phyloP scores from a whole-genome alignment of 2,797 vertebrate species.

The Meda fulgida region DNA sequence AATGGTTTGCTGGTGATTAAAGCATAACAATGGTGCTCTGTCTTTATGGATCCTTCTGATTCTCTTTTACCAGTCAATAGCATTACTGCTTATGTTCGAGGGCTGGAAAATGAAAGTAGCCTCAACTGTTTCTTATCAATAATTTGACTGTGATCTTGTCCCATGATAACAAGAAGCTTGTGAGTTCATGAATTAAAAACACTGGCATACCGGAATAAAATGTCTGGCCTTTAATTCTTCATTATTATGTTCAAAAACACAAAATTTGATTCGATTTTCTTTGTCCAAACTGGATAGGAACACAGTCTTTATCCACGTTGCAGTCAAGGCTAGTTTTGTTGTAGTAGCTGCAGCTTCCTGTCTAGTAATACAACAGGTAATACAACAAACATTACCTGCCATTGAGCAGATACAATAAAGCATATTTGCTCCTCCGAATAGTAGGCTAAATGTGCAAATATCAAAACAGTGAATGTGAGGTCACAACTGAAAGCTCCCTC shows the following conservation, averaged over 20 bases:
- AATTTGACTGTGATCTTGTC: neutral
- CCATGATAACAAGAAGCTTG: neutral
- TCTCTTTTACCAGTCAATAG: neutral
- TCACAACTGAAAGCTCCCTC: neutral
- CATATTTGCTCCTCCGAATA: neutral
- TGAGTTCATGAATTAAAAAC: neutral
- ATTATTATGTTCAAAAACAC: neutral
- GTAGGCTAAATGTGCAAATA: neutral
- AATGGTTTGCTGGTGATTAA: slow-evolving; percentile 4
- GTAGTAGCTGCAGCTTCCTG: neutral
- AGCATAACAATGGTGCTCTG: neutral
- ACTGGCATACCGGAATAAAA: neutral
- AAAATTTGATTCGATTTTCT: neutral
- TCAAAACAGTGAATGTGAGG: neutral
- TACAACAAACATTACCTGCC: neutral
- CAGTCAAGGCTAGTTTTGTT: neutral
- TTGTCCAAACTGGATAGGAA: neutral
- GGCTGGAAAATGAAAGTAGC: neutral
- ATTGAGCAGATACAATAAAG: neutral
- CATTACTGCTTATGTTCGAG: neutral
- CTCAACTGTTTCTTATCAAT: neutral
- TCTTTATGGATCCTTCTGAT: slow-evolving; percentile 3
- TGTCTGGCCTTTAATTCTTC: neutral
- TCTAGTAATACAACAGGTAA: too few relatives aligned
- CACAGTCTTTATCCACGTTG: neutral